phyloP scores from a whole-genome alignment of 2,113 vertebrate species.

The Laticauda colubrina region DNA sequence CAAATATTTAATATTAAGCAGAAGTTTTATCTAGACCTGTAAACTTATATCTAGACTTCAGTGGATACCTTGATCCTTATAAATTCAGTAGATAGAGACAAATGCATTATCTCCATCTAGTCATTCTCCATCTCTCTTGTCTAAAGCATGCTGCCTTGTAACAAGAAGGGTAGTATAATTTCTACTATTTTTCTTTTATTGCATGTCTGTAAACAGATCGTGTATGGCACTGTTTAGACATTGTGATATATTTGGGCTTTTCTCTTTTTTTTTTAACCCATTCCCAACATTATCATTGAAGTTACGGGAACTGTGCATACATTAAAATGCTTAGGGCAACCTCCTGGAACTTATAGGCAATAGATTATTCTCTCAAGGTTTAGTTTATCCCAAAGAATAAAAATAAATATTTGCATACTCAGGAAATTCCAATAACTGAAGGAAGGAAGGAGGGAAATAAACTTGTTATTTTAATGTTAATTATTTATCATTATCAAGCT shows the following conservation, averaged over 20 bases:
- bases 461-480: not conserved
- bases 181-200: not conserved
- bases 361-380: not conserved
- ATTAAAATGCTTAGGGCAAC: not conserved
- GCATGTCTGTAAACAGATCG: not conserved
- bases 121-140: not conserved
- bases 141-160: constrained; percentile 33
- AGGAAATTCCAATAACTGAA: not conserved
- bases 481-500: not conserved
- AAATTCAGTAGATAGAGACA: constrained; percentile 73
- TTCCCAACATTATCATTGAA: not conserved
- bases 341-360: not conserved
- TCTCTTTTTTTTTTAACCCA: not conserved
- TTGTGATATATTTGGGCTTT: not conserved
- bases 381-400: not conserved
- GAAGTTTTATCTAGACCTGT: constrained; percentile 77
- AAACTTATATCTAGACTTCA: constrained; percentile 65
- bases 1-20: constrained; percentile 75
- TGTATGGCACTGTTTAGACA: not conserved
- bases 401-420: not conserved
- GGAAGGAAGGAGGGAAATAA: not conserved
- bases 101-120: constrained; percentile 51
- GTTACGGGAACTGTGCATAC: not conserved
- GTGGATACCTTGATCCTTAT: constrained; percentile 74
- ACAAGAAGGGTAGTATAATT: not conserved